Evolutionary conservation across 2,888 invertebrate genomes (phyloP).

Genomic region (Podotricha telesiphe): DNA sequence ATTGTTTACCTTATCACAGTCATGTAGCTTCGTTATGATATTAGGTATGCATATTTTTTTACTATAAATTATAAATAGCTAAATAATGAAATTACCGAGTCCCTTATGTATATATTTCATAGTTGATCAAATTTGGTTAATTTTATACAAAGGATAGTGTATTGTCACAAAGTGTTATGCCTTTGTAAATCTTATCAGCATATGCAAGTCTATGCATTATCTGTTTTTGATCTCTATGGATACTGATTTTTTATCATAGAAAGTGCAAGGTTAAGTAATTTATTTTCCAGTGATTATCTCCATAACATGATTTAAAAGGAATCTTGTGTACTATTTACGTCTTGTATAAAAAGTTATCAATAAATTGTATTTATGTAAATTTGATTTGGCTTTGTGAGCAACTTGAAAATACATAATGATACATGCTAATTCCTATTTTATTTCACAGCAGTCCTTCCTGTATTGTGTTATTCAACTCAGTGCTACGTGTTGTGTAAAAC

Average conservation of each 20-base stretch:
- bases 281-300: constrained; percentile 64
- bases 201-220: constrained; percentile 63
- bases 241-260: constrained; percentile 68
- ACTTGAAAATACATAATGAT: constrained; percentile 82
- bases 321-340: constrained; percentile 77
- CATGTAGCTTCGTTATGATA: constrained; percentile 81
- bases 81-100: constrained; percentile 70
- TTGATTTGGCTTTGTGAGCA: constrained; percentile 83
- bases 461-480: not conserved
- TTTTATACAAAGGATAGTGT: constrained; percentile 80
- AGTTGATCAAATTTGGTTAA: constrained; percentile 78
- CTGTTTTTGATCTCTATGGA: constrained; percentile 74
- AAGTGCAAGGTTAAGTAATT: constrained; percentile 64
- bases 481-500: constrained; percentile 15
- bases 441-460: constrained; percentile 51
- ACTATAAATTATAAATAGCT: constrained; percentile 76
- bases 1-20: constrained; percentile 77
- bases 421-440: constrained; percentile 80
- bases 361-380: constrained; percentile 83
- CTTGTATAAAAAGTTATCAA: constrained; percentile 81
- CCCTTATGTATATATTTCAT: constrained; percentile 81
- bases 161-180: constrained; percentile 74
- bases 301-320: constrained; percentile 68
- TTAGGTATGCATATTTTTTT: constrained; percentile 84
- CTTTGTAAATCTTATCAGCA: constrained; percentile 64